These are phyloP conservation scores for Hermetia illucens DNA, from an alignment of 1,140 invertebrate species.

Conservation along the genomic window DNA sequence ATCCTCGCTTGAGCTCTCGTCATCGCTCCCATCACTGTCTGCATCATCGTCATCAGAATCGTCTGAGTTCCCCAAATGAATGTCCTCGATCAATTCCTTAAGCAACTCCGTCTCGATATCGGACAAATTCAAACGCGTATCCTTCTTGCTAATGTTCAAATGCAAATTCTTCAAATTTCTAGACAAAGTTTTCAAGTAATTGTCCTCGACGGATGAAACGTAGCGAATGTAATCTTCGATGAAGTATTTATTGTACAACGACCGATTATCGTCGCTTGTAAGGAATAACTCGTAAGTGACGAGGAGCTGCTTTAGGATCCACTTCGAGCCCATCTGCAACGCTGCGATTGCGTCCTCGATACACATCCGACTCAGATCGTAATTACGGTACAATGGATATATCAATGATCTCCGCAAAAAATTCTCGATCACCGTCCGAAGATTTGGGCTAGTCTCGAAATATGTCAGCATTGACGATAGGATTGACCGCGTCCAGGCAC, in stretches of 20 bases:
- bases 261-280: constrained; percentile 14
- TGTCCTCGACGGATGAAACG: constrained; percentile 10
- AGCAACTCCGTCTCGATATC: constrained; percentile 24
- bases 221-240: constrained; percentile 24
- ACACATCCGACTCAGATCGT: constrained; percentile 19
- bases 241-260: constrained; percentile 18
- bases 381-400: constrained; percentile 25
- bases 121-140: constrained; percentile 17
- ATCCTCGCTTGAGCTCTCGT: no score
- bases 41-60: constrained; percentile 11
- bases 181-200: constrained; percentile 17
- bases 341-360: constrained; percentile 23
- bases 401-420: constrained; percentile 21
- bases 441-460: constrained; percentile 22
- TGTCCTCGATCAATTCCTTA: constrained; percentile 23
- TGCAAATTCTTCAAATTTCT: constrained; percentile 24
- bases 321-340: constrained; percentile 16
- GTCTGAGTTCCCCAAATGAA: constrained; percentile 13
- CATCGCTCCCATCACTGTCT: constrained; percentile 15
- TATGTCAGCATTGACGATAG: constrained; percentile 19
- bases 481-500: constrained; percentile 24
- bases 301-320: constrained; percentile 23
- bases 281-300: constrained; percentile 18
- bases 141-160: constrained; percentile 19
- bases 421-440: constrained; percentile 18